Base-by-base conservation (phyloP, 2,113 vertebrate species). In the Vidua chalybeata region DNA sequence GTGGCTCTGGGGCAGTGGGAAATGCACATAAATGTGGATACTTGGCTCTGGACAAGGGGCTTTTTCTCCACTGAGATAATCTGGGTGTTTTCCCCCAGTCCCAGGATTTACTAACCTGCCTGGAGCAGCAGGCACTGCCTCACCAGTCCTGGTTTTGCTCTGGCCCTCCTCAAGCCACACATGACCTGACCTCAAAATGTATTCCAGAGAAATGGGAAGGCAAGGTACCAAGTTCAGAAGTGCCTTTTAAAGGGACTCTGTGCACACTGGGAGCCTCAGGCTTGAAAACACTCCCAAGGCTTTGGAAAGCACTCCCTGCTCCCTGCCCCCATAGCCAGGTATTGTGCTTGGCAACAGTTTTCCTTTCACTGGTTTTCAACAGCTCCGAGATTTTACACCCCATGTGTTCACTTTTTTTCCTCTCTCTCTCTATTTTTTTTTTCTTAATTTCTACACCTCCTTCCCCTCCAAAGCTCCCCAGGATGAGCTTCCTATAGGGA, bases 281-380 rank as follows among this genome's bases (percentile, higher is more conserved):
- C 56, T 56, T 2, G 23, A 73, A 71, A 88, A 66, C 15, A 73
- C 75, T 61, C 39, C 51, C 9, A 59, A 83, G 86, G 41, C 35
- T 92, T n/a, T 84, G 39, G 86, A 72, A 80, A 74, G 43, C 63
- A 39, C 90, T 72, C 66, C 92, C 73, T 33, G 52, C 48, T 87
- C 93, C 83, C 83, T 89, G 71, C 80, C 56, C 43, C 91, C 87
- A 84, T 28, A 86, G 11, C 67, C 90, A 90, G 93, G 90, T 93
- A 93, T 52, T 88, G 93, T 17, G 48, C 82, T 71, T 81, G 87
- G 96, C 94, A 96, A 81, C 81, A 77, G n/a, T 83, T 88, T 86
- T 94, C 51, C 72, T 39, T 87, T 74, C 73, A 3, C 61, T 5
- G n/a, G 1, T 52, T 96, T 87, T 63, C 86, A 77, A 52, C 80